Base-by-base conservation (phyloP, 2,888 invertebrate genomes). In the Scaptomyza caliginosa region DNA sequence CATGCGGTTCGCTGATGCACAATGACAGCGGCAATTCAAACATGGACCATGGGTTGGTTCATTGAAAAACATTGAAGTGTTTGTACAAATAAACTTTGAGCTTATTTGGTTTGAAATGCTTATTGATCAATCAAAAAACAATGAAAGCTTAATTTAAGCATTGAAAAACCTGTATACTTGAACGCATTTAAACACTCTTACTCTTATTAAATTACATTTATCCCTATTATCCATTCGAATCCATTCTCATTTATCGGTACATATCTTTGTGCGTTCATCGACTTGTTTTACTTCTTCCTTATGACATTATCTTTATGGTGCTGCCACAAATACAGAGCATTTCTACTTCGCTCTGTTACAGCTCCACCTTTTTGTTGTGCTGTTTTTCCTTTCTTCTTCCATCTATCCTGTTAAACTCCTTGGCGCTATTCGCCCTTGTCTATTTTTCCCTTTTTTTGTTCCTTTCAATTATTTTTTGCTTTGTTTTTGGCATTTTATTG, bases 401-500 rank as follows among this genome's bases (percentile, higher is more conserved):
- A 16, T 11, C 8, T 13, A 54, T 60, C 43, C 28, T 57, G 11
- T n/a, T 55, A 49, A 36, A 49, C 34, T 46, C 58, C 48, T 69
- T 63, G 40, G 28, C 30, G 1, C 17, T 17, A 2, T 24, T 49
- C 21, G 13, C 26, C 32, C 13, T 19, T 38, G 38, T 42, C 51
- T 34, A 16, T 48, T 52, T 66, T 67, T 54, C n/a, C n/a, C 39
- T 56, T 60, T 56, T 43, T 11, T 30, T 30, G 5, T 3, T 30
- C 13, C 17, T 7, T 43, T 17, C 30, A 24, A 19, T 42, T 34
- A 28, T 40, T 65, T n/a, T 50, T 52, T 62, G 45, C 54, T 51
- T 52, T 52, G 48, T 55, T 60, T 49, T n/a, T 42, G 67, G 58
- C 67, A 51, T 62, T 71, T 69, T 67, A 67, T 74, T 82, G 79